Base-by-base conservation (phyloP, 92 coral and sea anemone genomes). In the Epizoanthus rinbou region DNA sequence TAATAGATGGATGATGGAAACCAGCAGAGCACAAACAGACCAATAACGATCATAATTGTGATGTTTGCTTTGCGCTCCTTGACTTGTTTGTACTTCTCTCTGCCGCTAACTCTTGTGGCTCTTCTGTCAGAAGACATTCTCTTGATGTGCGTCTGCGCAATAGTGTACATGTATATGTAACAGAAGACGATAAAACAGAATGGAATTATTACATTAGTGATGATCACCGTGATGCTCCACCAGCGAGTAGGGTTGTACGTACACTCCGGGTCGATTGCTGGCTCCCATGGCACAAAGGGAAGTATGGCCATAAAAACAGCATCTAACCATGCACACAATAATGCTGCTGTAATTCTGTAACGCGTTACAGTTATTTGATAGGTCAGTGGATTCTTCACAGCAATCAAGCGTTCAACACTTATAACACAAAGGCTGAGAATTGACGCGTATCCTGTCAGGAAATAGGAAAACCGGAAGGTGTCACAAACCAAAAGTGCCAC, bases 141-240 rank as follows among this genome's bases (percentile, higher is more conserved):
- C 56, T 81, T 82, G 45, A 93, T 39, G 31, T 93, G 98, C 8
- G 84, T 50, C 68, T 85, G 87, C 6, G 98, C 99, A 50, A 78
- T 86, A 69, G 78, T 70, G 80, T 94, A 92, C 84, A 95, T 94
- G 85, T 88, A 84, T n/a, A 87, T 39, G 73, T 97, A 95, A 81
- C 99, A 97, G 39, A 88, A 68, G 13, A 92, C 87, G 75, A 97
- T 97, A 78, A 97, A 86, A 35, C 91, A 85, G 69, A 97, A 97
- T 60, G 99, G 99, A 16, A 87, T 43, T 8, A 97, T 65, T 13
- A 97, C 99, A 58, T 97, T 97, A 8, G 86, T 39, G 1, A 84
- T 86, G 18, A 97, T 97, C 1, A 94, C 99, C 99, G 94, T 97
- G 18, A 94, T 82, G 60, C 98, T 94, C 99, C 99, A 97, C 93